Conservation (phyloP, 2,888 invertebrate genomes). For the Anaspis maculata region DNA sequence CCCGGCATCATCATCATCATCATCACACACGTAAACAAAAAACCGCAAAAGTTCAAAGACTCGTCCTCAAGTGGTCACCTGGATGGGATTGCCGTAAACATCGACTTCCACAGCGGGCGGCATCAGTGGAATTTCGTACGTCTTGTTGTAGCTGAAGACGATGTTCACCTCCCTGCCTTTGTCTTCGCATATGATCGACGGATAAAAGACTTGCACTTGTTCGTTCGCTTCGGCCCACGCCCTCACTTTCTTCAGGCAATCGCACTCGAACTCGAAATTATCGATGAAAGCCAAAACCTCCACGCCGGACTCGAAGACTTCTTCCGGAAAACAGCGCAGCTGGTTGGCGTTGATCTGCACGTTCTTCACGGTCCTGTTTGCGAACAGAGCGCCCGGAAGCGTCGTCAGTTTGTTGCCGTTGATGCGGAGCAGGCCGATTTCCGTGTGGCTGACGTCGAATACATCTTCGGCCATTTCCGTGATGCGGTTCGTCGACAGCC, state of each 20-base stretch:
- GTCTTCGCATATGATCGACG: constrained; percentile 27
- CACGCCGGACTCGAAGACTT: constrained; percentile 18
- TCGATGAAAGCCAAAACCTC: constrained; percentile 25
- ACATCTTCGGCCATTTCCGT: constrained; percentile 23
- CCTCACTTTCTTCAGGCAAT: constrained; percentile 28
- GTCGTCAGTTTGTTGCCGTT: constrained; percentile 26
- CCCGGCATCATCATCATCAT: too few species aligned
- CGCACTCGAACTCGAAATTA: constrained; percentile 28
- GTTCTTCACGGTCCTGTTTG: constrained; percentile 22
- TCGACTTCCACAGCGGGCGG: constrained; percentile 12
- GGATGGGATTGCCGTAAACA: constrained; percentile 4
- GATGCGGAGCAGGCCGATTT: constrained; percentile 24
- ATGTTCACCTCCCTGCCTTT: constrained; percentile 20
- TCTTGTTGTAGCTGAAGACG: constrained; percentile 25
- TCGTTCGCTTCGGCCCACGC: constrained; percentile 23
- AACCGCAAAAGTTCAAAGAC: too few species aligned
- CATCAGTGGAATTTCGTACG: constrained; percentile 25
- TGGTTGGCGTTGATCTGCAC: constrained; percentile 27
- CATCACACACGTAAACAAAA: too few species aligned
- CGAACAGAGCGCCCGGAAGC: constrained; percentile 23
- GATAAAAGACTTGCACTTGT: constrained; percentile 23
- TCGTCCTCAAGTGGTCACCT: neutral
- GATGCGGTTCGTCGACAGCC: constrained; percentile 29
- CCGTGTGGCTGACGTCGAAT: constrained; percentile 18
- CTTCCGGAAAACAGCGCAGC: constrained; percentile 27